A percentile compares a stretch with the other conserved stretches of the same genome.
Evolutionary conservation across 2,888 invertebrate genomes (phyloP).

Genomic region (Tetragonisca angustula): DNA sequence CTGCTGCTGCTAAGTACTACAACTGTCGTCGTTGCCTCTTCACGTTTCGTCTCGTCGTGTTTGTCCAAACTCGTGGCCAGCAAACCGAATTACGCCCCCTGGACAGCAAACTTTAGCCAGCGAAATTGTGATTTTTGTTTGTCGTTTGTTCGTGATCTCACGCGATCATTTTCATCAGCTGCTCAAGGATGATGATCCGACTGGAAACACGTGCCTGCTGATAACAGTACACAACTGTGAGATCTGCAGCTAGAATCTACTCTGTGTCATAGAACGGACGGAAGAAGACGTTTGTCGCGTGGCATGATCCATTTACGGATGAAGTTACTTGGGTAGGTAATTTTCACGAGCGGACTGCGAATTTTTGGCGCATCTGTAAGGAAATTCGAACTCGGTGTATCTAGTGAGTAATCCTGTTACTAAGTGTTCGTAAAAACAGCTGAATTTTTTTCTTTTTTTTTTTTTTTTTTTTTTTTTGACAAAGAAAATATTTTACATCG

Average conservation of each 20-base stretch:
- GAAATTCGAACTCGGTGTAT: no score
- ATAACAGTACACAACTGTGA: background rate
- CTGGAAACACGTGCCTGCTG: constrained; percentile 18
- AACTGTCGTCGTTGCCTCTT: background rate
- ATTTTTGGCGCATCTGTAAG: no score
- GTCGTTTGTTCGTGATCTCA: background rate
- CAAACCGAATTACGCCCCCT: background rate
- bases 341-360: background rate
- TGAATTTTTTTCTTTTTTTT: no score
- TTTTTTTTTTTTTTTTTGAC: no score
- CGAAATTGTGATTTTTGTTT: no score
- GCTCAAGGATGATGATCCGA: constrained; percentile 17
- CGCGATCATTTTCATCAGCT: background rate
- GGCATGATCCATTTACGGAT: background rate
- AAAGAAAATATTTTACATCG: no score
- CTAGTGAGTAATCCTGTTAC: no score
- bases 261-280: background rate
- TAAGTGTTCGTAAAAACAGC: no score
- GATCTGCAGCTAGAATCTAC: background rate
- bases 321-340: constrained; percentile 22
- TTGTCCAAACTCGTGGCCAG: background rate
- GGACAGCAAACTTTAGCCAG: no score
- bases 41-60: background rate
- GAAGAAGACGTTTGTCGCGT: constrained; percentile 9
- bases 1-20: no score